A percentile compares a stretch with the other conserved stretches of the same genome.
Evolutionary conservation across 2,888 invertebrate species (phyloP).

Genomic region (Drosophila cognata): DNA sequence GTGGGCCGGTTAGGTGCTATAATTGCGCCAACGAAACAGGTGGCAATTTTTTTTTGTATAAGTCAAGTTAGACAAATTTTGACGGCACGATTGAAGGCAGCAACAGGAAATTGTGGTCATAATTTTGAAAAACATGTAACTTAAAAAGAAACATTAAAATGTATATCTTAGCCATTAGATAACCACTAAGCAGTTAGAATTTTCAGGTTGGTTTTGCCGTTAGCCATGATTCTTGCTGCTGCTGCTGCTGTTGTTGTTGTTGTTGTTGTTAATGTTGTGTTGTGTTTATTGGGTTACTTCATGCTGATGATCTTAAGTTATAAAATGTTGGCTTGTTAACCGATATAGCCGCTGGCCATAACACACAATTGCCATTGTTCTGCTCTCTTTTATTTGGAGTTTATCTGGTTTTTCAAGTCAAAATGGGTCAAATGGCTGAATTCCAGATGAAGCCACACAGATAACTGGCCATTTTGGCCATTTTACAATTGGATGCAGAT

Average conservation of each 20-base stretch:
- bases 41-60: conserved; percentile 20
- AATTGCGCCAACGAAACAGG: conserved; percentile 35
- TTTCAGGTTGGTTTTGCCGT: conserved; percentile 27
- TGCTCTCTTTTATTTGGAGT: background rate
- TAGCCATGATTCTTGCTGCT: conserved; percentile 18
- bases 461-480: conserved; percentile 18
- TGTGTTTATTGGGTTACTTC: conserved; percentile 40
- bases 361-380: conserved; percentile 65
- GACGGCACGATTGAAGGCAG: conserved; percentile 36
- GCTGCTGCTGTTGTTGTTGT: background rate
- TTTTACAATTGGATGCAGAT: conserved; percentile 44
- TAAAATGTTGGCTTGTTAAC: conserved; percentile 42
- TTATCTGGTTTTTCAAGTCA: conserved; percentile 1
- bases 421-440: conserved; percentile 59
- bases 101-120: conserved; percentile 53
- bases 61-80: background rate
- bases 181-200: conserved; percentile 46
- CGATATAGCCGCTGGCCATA: conserved; percentile 54
- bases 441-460: conserved; percentile 26
- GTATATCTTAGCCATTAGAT: conserved; percentile 54
- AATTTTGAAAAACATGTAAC: conserved; percentile 22
- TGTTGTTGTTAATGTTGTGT: background rate
- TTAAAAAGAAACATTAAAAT: conserved; percentile 31
- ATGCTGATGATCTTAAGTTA: conserved; percentile 26
- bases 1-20: conserved; percentile 28